Conservation (phyloP, 2,888 invertebrate species). For the Rutpela maculata region DNA sequence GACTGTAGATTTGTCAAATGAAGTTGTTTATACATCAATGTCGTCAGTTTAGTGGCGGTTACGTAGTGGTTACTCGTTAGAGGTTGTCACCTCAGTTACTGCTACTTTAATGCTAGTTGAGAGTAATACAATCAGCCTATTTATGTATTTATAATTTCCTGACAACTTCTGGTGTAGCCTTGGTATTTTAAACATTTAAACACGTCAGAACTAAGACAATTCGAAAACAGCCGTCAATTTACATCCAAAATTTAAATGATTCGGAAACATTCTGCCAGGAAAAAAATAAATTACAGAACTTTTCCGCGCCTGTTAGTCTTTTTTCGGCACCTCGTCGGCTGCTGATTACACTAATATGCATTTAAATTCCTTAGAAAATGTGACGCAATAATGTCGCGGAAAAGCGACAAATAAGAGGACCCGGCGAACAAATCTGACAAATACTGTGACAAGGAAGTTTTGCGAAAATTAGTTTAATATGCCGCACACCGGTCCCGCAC, state of each 20-base stretch:
- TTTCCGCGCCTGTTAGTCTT: background rate
- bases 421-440: conserved; percentile 5
- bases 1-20: too few species aligned
- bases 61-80: too few species aligned
- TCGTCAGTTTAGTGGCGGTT: too few species aligned
- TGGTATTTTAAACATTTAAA: too few species aligned
- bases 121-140: too few species aligned
- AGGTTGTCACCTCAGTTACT: too few species aligned
- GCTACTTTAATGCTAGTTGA: too few species aligned
- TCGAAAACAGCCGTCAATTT: background rate
- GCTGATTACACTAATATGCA: conserved; percentile 7
- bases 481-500: conserved; percentile 6
- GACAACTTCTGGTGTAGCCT: too few species aligned
- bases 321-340: background rate
- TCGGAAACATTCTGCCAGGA: background rate
- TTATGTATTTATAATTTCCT: too few species aligned
- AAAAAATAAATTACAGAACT: background rate
- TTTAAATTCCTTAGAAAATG: conserved; percentile 1
- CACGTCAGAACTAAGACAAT: too few species aligned
- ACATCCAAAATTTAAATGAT: background rate
- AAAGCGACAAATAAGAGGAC: background rate
- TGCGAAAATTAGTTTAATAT: conserved; percentile 18
- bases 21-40: too few species aligned
- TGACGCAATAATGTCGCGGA: background rate
- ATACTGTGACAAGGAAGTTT: background rate